Base-by-base conservation (phyloP, 2,113 vertebrate genomes). In the Loxodonta africana region DNA sequence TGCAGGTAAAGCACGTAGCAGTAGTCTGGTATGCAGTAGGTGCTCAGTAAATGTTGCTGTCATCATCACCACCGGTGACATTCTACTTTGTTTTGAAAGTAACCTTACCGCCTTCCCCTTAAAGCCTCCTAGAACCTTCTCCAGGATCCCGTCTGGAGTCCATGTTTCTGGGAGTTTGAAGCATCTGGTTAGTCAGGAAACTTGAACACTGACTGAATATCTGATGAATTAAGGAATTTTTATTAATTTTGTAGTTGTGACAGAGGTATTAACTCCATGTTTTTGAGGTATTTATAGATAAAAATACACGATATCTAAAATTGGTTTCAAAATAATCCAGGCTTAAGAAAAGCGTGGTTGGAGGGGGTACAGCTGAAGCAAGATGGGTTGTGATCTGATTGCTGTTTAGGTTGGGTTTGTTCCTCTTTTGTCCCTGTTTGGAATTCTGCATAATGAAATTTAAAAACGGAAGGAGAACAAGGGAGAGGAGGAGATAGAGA, bases 401-500 rank as follows among this genome's bases (percentile, higher is more conserved):
- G 18, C 67, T 69, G 65, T 28, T 95, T 69, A 60, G 51, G 73
- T n/a, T 88, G 65, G 3, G 20, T 51, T 76, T 5, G 9, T 81
- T 65, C 26, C 18, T 80, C 69, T 83, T 90, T 91, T 82, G 33
- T 96, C 20, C 48, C 28, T 97, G n/a, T 74, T 88, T 97, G 73
- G 65, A 78, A 91, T 91, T 71, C 90, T 77, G 74, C 51, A 77
- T 62, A 89, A 77, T 12, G 21, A 90, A 33, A 37, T 80, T 71
- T n/a, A 63, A 21, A 21, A 87, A 30, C 8, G 6, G 28, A 74
- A 21, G 12, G 46, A 33, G 77, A 63, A 37, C 21, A 57, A 8
- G 8, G 83, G 78, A 17, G 57, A 95, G 1, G 30, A 83, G 48
- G 33, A 93, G 76, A 63, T 7, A 62, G 23, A 69, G 33, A 63